These are phyloP conservation scores for Phengaris arion DNA, from an alignment of 2,888 invertebrate species.

Conservation along the genomic window DNA sequence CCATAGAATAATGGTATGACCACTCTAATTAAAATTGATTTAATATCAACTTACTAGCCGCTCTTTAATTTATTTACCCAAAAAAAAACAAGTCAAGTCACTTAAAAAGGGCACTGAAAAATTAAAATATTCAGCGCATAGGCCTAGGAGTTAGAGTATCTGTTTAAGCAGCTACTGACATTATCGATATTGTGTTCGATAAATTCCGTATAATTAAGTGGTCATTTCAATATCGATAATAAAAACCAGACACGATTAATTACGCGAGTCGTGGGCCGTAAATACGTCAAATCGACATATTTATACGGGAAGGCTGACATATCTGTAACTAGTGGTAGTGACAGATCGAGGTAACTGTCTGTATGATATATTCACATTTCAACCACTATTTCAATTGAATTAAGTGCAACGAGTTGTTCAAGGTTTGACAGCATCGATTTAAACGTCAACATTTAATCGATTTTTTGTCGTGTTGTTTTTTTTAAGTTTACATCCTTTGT, in stretches of 20 bases:
- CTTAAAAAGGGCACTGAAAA: too few species aligned
- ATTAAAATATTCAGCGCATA: background rate
- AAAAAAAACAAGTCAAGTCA: too few species aligned
- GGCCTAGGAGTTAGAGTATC: background rate
- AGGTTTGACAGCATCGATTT: slow-evolving; percentile 27
- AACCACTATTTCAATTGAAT: slow-evolving; percentile 27
- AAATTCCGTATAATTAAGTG: background rate
- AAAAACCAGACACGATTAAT: slow-evolving; percentile 32
- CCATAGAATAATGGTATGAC: too few species aligned
- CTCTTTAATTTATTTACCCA: too few species aligned
- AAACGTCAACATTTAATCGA: slow-evolving; percentile 23
- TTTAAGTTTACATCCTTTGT: background rate
- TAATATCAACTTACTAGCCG: too few species aligned
- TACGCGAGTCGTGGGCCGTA: slow-evolving; percentile 42
- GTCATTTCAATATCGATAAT: slow-evolving; percentile 15
- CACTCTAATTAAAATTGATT: too few species aligned
- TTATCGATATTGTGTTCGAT: background rate
- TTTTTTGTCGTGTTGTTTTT: slow-evolving; percentile 12
- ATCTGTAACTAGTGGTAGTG: slow-evolving; percentile 46
- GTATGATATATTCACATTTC: slow-evolving; percentile 33
- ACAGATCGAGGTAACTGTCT: slow-evolving; percentile 66
- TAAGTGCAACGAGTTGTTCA: slow-evolving; percentile 18
- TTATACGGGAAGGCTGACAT: slow-evolving; percentile 54
- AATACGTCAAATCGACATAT: slow-evolving; percentile 54
- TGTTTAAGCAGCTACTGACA: background rate